Evolutionary conservation across 2,888 invertebrate species (phyloP).

Genomic region (Camponotus fellah): DNA sequence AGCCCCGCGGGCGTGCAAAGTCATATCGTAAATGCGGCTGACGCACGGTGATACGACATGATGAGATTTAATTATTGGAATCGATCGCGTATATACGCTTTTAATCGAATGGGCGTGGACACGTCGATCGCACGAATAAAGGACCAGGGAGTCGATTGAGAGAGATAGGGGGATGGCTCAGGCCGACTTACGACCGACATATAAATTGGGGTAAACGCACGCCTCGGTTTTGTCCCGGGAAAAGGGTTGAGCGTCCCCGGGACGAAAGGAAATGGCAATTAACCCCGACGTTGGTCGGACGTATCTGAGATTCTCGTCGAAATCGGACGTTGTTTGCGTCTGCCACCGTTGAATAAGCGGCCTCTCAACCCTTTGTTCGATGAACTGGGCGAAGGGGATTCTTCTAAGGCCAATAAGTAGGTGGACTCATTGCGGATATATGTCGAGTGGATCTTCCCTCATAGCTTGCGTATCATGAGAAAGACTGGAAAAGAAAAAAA

Average conservation of each 20-base stretch:
- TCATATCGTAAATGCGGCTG: constrained; percentile 57
- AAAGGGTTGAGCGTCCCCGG: constrained; percentile 48
- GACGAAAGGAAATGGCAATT: constrained; percentile 74
- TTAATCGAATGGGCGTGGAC: constrained; percentile 80
- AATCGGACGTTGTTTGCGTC: constrained; percentile 45
- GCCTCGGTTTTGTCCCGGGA: constrained; percentile 54
- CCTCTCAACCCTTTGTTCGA: constrained; percentile 28
- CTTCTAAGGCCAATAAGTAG: constrained; percentile 30
- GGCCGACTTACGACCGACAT: constrained; percentile 66
- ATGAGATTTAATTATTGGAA: constrained; percentile 81
- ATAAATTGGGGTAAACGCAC: constrained; percentile 74
- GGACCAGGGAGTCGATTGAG: constrained; percentile 56
- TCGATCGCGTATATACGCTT: constrained; percentile 77
- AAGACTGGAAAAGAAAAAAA: not conserved
- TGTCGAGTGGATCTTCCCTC: not conserved
- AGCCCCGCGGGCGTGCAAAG: constrained; percentile 51
- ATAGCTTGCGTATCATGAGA: constrained; percentile 1
- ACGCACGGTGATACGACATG: constrained; percentile 66
- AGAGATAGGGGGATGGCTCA: constrained; percentile 38
- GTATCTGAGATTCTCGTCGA: constrained; percentile 49
- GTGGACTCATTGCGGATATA: constrained; percentile 17
- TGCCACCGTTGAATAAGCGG: constrained; percentile 37
- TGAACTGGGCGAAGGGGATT: constrained; percentile 10
- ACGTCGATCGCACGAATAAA: constrained; percentile 72
- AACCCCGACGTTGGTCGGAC: constrained; percentile 76